phyloP scores from a whole-genome alignment of 1,140 invertebrate species.

The Druon quercuslanigerum region DNA sequence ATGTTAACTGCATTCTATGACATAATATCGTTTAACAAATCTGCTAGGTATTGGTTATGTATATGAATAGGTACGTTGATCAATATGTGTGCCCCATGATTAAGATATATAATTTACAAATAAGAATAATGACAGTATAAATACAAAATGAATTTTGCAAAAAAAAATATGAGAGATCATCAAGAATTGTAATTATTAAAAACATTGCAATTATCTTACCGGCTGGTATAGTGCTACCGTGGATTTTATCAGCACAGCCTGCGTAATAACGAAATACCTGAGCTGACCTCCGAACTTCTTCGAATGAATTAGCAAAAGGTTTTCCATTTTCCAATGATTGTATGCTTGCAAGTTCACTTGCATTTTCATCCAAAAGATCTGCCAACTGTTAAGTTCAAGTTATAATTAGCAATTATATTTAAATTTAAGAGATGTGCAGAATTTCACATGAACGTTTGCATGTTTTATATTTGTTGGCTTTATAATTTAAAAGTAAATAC shows the following conservation, averaged over 20 bases:
- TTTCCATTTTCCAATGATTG: conserved; percentile 88
- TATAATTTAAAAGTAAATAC: no score
- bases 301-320: conserved; percentile 78
- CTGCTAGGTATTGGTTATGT: no score
- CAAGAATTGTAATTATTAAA: background rate
- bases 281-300: conserved; percentile 77
- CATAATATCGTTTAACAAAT: no score
- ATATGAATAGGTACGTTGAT: no score
- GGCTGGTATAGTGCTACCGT: conserved; percentile 82
- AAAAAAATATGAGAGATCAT: background rate
- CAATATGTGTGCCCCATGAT: no score
- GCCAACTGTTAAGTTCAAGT: conserved; percentile 72
- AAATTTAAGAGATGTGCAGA: no score
- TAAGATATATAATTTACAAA: no score
- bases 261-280: conserved; percentile 82
- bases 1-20: no score
- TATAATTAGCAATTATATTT: background rate
- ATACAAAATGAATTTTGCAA: background rate
- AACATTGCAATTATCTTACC: conserved; percentile 49
- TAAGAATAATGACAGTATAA: background rate
- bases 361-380: conserved; percentile 79
- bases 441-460: no score
- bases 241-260: conserved; percentile 86
- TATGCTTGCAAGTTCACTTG: conserved; percentile 75
- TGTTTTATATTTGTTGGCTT: no score